Conservation (phyloP, 2,888 invertebrate species). For the Temnothorax rugatulus region DNA sequence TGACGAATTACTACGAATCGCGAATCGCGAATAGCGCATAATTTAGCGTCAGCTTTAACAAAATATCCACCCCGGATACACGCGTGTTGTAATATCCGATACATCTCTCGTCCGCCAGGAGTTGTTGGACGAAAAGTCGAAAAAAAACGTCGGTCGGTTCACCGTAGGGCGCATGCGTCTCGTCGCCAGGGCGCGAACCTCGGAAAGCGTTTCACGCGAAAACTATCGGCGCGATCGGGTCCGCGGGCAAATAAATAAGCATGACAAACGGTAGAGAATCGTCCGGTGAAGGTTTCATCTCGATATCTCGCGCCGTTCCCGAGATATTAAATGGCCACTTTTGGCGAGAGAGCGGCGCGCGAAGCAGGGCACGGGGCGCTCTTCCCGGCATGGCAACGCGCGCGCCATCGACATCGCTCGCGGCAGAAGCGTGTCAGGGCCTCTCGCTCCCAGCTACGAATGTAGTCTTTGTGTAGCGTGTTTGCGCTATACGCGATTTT, state of each 20-base stretch:
- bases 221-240: constrained; percentile 38
- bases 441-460: constrained; percentile 50
- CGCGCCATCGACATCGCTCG: constrained; percentile 46
- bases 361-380: constrained; percentile 85
- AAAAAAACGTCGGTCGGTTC: background rate
- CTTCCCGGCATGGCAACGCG: constrained; percentile 33
- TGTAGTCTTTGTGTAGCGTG: constrained; percentile 41
- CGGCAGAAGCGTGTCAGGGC: constrained; percentile 42
- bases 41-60: background rate
- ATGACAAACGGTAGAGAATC: constrained; percentile 77
- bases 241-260: constrained; percentile 49
- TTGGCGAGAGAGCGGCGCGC: constrained; percentile 83
- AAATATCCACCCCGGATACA: background rate
- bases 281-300: constrained; percentile 63
- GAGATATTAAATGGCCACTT: constrained; percentile 77
- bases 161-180: constrained; percentile 40
- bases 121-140: background rate
- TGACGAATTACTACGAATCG: too few relatives aligned
- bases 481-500: constrained; percentile 47
- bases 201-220: constrained; percentile 60
- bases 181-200: constrained; percentile 56
- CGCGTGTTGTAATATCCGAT: background rate
- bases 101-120: background rate
- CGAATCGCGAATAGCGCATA: too few relatives aligned
- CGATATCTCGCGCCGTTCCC: constrained; percentile 65